Percentiles rank a stretch among this genome's conserved stretches.
Evolutionary conservation across 2,888 invertebrate genomes (phyloP).

Genomic region (Cactoblastis cactorum): DNA sequence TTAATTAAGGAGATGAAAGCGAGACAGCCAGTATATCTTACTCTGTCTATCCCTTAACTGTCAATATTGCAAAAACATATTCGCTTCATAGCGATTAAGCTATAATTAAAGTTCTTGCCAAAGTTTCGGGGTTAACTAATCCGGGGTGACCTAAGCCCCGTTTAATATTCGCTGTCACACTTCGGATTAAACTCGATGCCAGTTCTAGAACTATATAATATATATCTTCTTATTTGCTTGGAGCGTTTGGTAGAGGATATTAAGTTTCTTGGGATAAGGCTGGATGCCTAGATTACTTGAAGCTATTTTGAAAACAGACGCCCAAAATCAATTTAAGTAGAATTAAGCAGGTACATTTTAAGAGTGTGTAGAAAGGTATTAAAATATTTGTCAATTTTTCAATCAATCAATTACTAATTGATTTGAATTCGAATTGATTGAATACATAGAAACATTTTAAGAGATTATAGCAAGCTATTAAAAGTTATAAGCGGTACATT

Average conservation of each 20-base stretch:
- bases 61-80: conserved; percentile 34
- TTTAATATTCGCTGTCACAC: conserved; percentile 69
- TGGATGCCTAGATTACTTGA: not conserved
- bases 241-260: not conserved
- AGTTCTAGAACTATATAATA: conserved; percentile 26
- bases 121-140: conserved; percentile 56
- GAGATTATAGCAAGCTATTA: too few species aligned
- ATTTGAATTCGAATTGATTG: too few species aligned
- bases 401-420: too few species aligned
- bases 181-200: conserved; percentile 59
- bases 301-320: too few species aligned
- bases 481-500: too few species aligned
- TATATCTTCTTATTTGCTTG: conserved; percentile 12
- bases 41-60: conserved; percentile 12
- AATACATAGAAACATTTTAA: too few species aligned
- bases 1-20: conserved; percentile 8
- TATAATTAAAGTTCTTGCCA: conserved; percentile 53
- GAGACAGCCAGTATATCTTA: not conserved
- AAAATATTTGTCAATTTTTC: too few species aligned
- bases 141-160: conserved; percentile 56
- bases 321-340: too few species aligned
- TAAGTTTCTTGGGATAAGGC: not conserved
- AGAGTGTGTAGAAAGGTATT: too few species aligned
- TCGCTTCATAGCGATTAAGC: conserved; percentile 37
- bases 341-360: too few species aligned